These are phyloP conservation scores for Scomber scombrus DNA, from an alignment of 2,113 vertebrate species.

Conservation along the genomic window DNA sequence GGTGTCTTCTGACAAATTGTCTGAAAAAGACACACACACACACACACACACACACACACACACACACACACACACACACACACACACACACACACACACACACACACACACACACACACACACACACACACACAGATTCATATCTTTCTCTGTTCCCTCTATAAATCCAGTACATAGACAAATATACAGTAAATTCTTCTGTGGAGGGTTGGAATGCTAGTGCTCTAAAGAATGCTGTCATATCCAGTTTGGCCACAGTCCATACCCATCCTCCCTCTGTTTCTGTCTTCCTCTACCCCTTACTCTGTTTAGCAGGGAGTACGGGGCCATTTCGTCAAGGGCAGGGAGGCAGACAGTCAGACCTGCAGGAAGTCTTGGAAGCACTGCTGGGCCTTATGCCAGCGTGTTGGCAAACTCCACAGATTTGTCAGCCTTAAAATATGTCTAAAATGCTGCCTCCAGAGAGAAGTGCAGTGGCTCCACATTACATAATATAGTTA, in stretches of 20 bases:
- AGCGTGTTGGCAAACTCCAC: constrained; percentile 57
- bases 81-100: too few species aligned
- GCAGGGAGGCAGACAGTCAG: constrained; percentile 57
- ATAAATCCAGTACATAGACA: constrained; percentile 8
- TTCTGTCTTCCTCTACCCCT: constrained; percentile 47
- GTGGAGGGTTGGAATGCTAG: constrained; percentile 69
- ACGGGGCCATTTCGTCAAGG: constrained; percentile 39
- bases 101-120: too few species aligned
- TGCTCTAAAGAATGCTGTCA: constrained; percentile 75
- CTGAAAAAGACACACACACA: constrained; percentile 87
- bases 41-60: too few species aligned
- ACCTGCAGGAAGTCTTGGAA: constrained; percentile 72
- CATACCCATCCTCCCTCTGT: constrained; percentile 66
- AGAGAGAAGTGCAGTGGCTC: constrained; percentile 46
- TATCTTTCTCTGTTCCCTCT: constrained; percentile 7
- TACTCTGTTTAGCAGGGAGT: constrained; percentile 52
- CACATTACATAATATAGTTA: constrained; percentile 73
- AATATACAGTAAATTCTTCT: background rate
- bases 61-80: too few species aligned
- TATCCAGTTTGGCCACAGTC: constrained; percentile 69
- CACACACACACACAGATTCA: constrained; percentile 11
- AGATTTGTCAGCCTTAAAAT: constrained; percentile 69
- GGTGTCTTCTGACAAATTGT: constrained; percentile 97
- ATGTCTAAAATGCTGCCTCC: constrained; percentile 71
- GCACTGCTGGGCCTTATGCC: constrained; percentile 64